These are phyloP conservation scores for Bombus vancouverensis DNA, from an alignment of 1,140 invertebrate genomes.

Conservation along the genomic window DNA sequence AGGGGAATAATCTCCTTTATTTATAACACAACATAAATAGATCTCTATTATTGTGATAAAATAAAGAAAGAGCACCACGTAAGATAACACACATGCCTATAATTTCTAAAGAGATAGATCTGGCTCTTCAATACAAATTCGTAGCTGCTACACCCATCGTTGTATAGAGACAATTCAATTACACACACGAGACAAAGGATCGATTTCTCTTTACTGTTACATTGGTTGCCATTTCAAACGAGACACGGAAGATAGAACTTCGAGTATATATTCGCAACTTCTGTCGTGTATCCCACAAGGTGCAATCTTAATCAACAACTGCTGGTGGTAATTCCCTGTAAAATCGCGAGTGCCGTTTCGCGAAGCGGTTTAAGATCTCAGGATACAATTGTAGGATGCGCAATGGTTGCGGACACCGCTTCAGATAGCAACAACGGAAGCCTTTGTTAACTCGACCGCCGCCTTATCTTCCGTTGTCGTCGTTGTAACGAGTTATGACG, in stretches of 20 bases:
- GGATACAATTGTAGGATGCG: not conserved
- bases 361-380: not conserved
- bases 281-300: too few species aligned
- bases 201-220: not conserved
- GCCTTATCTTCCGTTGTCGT: constrained; percentile 46
- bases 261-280: not conserved
- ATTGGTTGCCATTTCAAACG: not conserved
- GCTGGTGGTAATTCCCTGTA: too few species aligned
- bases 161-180: not conserved
- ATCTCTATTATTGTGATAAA: not conserved
- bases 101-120: not conserved
- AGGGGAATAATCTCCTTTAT: too few species aligned
- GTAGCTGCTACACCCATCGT: not conserved
- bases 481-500: constrained; percentile 45
- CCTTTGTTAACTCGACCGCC: constrained; percentile 58
- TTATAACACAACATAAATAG: too few species aligned
- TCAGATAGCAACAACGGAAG: not conserved
- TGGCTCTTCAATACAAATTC: not conserved
- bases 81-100: not conserved
- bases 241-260: not conserved
- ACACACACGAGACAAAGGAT: not conserved
- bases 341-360: not conserved
- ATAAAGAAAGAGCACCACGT: not conserved
- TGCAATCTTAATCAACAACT: not conserved
- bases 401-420: not conserved